Conservation (phyloP, 2,797 vertebrate species). For the Myiotriccus ornatus region DNA sequence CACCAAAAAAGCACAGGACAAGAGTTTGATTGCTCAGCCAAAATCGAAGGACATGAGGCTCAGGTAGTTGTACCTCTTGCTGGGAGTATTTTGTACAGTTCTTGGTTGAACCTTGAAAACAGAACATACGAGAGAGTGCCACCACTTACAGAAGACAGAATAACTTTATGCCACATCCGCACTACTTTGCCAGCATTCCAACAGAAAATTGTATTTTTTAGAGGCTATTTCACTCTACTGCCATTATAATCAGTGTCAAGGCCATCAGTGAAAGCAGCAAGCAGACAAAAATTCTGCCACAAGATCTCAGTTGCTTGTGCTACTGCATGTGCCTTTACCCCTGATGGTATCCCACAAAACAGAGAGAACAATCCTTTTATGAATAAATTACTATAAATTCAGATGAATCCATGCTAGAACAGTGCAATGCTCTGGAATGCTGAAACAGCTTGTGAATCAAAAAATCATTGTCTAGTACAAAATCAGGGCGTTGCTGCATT, state of each 20-base stretch:
- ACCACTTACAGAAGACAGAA: neutral
- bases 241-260: neutral
- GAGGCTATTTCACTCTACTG: neutral
- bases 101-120: neutral
- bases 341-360: neutral
- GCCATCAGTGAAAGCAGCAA: neutral
- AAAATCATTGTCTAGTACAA: neutral
- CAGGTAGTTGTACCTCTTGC: neutral
- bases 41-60: neutral
- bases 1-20: neutral
- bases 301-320: neutral
- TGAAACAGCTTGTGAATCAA: slow-evolving; percentile 5
- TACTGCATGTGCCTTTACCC: neutral
- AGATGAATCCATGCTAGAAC: neutral
- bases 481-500: slow-evolving; percentile 42
- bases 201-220: neutral
- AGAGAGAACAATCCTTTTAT: neutral
- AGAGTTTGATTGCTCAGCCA: neutral
- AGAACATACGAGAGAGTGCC: neutral
- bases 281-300: neutral
- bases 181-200: neutral
- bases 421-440: neutral
- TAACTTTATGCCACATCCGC: neutral
- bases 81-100: neutral
- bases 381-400: neutral